Conservation (phyloP, 2,113 vertebrate genomes). For the Climacteris rufus region DNA sequence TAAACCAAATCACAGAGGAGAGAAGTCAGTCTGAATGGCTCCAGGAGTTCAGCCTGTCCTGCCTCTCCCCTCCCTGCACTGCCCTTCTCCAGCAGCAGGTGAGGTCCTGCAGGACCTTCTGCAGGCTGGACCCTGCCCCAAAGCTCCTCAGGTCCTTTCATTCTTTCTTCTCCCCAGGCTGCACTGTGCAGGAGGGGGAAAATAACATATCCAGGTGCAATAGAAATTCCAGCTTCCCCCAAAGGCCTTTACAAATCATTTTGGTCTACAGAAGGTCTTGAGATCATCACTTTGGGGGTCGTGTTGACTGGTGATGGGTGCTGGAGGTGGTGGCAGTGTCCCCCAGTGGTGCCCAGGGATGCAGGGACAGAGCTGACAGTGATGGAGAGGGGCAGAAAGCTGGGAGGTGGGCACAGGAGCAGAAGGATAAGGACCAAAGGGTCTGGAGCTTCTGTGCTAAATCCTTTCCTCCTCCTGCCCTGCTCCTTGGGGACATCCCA, state of each 20-base stretch:
- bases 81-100: background rate
- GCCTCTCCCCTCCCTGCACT: background rate
- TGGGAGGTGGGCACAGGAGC: background rate
- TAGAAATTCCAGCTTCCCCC: background rate
- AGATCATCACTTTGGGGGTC: rapidly evolving
- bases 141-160: background rate
- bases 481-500: background rate
- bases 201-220: background rate
- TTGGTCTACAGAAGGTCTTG: background rate
- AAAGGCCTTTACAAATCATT: rapidly evolving
- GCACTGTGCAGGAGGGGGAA: background rate
- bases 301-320: rapidly evolving
- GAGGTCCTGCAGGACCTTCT: background rate
- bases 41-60: background rate
- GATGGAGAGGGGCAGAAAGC: background rate
- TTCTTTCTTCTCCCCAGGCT: background rate
- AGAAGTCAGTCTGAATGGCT: background rate
- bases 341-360: rapidly evolving
- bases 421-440: background rate
- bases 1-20: conserved; percentile 51
- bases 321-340: background rate
- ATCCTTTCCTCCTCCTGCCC: background rate
- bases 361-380: background rate
- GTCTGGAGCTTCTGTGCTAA: background rate
- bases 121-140: background rate